Conservation (phyloP, 2,888 invertebrate genomes). For the Tanypteryx hageni region DNA sequence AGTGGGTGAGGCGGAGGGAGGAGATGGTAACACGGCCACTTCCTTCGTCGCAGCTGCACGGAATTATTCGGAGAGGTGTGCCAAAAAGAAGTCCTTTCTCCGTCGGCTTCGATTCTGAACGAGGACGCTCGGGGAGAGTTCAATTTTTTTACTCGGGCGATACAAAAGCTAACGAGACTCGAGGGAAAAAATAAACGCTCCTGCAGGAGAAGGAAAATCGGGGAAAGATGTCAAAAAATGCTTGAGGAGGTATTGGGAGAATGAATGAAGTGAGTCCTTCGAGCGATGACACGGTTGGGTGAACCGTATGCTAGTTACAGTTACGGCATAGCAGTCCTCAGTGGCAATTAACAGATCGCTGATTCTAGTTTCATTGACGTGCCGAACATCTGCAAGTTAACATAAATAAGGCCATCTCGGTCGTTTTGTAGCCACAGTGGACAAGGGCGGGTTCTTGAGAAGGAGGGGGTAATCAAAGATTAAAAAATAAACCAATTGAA, state of each 20-base stretch:
- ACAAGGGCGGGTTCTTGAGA: too few species aligned
- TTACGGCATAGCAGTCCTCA: too few species aligned
- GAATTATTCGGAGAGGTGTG: slow-evolving; percentile 7
- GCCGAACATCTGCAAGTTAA: too few species aligned
- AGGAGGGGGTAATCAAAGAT: too few species aligned
- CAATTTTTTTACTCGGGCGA: not conserved
- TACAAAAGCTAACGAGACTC: slow-evolving; percentile 7
- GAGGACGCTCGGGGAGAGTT: not conserved
- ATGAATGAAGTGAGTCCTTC: not conserved
- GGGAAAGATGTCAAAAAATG: not conserved
- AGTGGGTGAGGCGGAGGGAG: not conserved
- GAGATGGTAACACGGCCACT: not conserved
- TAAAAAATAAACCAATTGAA: too few species aligned
- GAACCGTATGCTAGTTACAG: too few species aligned
- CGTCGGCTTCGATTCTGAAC: not conserved
- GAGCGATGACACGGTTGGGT: too few species aligned
- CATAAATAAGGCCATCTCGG: too few species aligned
- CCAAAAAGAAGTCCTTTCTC: slow-evolving; percentile 11
- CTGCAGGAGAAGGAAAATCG: not conserved
- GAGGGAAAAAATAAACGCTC: not conserved
- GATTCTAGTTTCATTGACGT: too few species aligned
- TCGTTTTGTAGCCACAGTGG: too few species aligned
- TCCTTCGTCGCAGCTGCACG: slow-evolving; percentile 12
- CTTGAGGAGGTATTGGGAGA: not conserved
- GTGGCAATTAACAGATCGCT: too few species aligned